Base-by-base conservation (phyloP, 1,140 invertebrate species). In the Heterodera schachtii region DNA sequence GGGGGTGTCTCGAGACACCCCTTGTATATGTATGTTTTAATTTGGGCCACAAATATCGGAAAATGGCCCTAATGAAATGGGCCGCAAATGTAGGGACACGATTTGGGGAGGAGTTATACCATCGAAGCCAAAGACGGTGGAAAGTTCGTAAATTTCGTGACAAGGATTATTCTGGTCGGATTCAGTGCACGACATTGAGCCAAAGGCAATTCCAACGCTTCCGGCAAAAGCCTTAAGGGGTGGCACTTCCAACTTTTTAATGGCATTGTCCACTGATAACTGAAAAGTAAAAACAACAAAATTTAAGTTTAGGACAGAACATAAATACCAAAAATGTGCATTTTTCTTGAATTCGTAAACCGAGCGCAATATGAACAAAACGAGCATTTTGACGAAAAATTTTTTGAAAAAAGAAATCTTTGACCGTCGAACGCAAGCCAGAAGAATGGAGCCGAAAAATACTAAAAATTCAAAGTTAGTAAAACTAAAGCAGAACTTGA, bases 81-180 rank as follows among this genome's bases (percentile, higher is more conserved):
- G 31, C 31, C 31, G 31, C 31, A 31, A 31, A 31, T 31, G 31
- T 31, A 31, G 31, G 31, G 31, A 31, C 31, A 31, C 31, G 31
- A 31, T 31, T 31, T 31, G 0, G 31, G 31, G 31, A 31, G 31
- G 31, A 31, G 31, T 31, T 31, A 31, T 9, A 46, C 85, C 85
- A 73, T 84, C 86, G 64, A 87, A 85, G 2, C 49, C 84, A 66
- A 85, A 85, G 11, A 85, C 73, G 3, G 70, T 88, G 11, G 82
- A 49, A 21, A 87, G 13, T 80, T 60, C 47, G 11, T 85, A 64
- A n/a, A n/a, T 46, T 8, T 64, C 47, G 21, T 73, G 31, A 75
- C 1, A 6, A 46, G 86, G 31, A 82, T 49, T 69, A 46, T 83
- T 70, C 43, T 75, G 66, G 16, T 78, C 67, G 47, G 43, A 44